phyloP scores from a whole-genome alignment of 2,888 invertebrate species.

The Hipparchia sbordonii region DNA sequence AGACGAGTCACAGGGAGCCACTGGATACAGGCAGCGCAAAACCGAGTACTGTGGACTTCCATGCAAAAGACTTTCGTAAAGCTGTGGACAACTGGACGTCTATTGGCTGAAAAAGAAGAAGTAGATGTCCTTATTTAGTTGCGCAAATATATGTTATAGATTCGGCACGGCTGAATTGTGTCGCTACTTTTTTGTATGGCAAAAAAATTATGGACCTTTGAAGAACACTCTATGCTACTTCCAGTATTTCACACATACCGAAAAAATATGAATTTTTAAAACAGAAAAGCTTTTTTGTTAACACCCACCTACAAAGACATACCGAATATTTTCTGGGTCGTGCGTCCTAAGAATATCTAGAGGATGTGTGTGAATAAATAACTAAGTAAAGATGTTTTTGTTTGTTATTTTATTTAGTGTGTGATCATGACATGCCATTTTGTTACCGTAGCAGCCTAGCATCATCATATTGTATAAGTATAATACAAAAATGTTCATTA shows the following conservation, averaged over 20 bases:
- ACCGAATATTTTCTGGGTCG: neutral
- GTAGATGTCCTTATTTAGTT: no score
- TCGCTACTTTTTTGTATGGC: neutral
- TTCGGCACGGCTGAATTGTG: no score
- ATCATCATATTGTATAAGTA: neutral
- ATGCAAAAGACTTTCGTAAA: no score
- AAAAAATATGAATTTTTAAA: neutral
- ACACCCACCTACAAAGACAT: neutral
- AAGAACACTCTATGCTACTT: neutral
- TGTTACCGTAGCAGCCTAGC: neutral
- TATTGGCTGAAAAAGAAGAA: no score
- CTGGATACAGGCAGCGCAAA: no score
- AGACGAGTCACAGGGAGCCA: no score
- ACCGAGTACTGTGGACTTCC: no score
- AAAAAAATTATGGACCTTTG: neutral
- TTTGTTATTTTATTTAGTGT: neutral
- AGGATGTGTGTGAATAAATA: neutral
- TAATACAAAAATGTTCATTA: neutral
- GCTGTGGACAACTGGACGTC: no score
- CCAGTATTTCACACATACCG: neutral
- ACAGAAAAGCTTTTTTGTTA: neutral
- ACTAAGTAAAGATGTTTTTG: neutral
- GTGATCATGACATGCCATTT: neutral
- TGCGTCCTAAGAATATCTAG: neutral
- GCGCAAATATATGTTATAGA: no score